Evolutionary conservation across 2,797 vertebrate genomes (phyloP).

Genomic region (Falco concolor): DNA sequence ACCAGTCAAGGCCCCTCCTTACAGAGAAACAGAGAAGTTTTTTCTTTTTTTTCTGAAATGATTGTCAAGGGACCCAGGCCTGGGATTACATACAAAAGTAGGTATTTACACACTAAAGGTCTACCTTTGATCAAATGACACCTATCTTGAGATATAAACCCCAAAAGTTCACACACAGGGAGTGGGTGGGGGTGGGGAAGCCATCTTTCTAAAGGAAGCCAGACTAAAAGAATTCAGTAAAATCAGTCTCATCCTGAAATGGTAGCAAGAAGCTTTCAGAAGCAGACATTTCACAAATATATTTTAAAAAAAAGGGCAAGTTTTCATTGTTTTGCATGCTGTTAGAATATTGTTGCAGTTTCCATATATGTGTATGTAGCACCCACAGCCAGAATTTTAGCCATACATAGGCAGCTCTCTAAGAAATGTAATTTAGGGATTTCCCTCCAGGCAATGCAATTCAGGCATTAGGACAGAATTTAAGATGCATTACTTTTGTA

Average conservation of each 20-base stretch:
- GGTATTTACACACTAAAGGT: not conserved
- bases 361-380: not conserved
- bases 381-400: not conserved
- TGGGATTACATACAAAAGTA: not conserved
- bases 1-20: not conserved
- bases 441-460: not conserved
- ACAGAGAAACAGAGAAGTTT: not conserved
- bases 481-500: not conserved
- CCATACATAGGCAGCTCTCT: not conserved
- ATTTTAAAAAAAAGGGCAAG: not conserved
- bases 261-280: not conserved
- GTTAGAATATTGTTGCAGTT: not conserved
- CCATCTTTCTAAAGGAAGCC: not conserved
- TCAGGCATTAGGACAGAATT: not conserved
- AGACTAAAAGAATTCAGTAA: fast-evolving
- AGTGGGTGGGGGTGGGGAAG: not conserved
- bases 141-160: not conserved
- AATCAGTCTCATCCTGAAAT: not conserved
- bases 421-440: not conserved
- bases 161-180: not conserved
- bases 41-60: not conserved
- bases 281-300: not conserved
- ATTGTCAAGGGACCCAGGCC: not conserved
- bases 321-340: not conserved
- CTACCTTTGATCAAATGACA: not conserved